Evolutionary conservation across 2,888 invertebrate species (phyloP), one percentile per base, ranked within the genome.

Genomic region (Caenorhabditis virilis): DNA sequence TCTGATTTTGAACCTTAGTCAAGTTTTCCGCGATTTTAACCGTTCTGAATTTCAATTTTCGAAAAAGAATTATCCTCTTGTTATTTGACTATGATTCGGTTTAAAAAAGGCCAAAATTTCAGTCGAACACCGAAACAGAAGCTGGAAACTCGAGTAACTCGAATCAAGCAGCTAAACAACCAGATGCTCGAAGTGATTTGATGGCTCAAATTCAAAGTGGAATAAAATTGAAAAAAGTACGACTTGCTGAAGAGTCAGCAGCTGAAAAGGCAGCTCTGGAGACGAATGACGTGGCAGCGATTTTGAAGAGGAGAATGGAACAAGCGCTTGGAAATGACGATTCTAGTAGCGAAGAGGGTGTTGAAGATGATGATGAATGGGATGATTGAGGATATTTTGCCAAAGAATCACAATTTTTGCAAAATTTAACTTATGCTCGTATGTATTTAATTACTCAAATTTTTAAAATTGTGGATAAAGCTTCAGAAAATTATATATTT

Each of bases 201-300:
- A 57, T 83, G 43, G 69, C 72, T 22, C 77, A 83, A 39, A 83
- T 83, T 39, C 66, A 77, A 23, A 65, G 60, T 15, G 83, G 83
- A 47, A 69, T 72, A 26, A 72, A 80, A 43, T 64, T 83, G 45
- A 73, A 69, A 52, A 80, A 79, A 58, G 47, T 48, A 3, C 20
- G 36, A 48, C 18, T 48, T n/a, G 74, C 77, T 7, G 77, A 75
- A 54, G 79, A 79, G 51, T 62, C 55, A 39, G 78, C 63, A 18
- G 69, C 75, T 18, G 72, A 74, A 41, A 66, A 71, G 35, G 73
- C 75, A 2, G 69, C 68, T 7, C 52, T 62, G 13, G 61, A 71
- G 22, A 54, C 57, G 16, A 78, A 82, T 54, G 77, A 80, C 47
- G 82, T 83, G 46, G 82, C 82, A 11, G 82, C 80, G 11, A 80